These are phyloP conservation scores for Agonum fuliginosum DNA, from an alignment of 2,888 invertebrate genomes.

Conservation along the genomic window DNA sequence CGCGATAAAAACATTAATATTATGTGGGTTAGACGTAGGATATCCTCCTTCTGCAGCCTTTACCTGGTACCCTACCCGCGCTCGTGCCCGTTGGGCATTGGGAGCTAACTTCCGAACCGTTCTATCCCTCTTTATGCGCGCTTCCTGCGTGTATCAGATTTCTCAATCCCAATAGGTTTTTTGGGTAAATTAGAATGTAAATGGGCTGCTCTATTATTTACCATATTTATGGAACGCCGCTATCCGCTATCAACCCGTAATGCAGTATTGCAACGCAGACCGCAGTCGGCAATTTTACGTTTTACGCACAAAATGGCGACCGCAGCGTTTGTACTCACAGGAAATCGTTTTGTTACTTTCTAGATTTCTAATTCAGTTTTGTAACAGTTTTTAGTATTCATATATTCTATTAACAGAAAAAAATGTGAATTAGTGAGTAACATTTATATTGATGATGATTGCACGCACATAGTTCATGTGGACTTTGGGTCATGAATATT, in stretches of 20 bases:
- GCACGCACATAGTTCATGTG: conserved; percentile 47
- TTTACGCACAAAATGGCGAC: conserved; percentile 24
- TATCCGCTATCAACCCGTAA: conserved; percentile 29
- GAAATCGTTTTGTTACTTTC: conserved; percentile 22
- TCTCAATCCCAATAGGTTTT: conserved; percentile 56
- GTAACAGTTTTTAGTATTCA: conserved; percentile 27
- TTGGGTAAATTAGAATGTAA: conserved; percentile 56
- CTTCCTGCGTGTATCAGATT: conserved; percentile 57
- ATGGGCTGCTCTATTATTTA: conserved; percentile 57
- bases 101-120: conserved; percentile 22
- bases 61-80: not conserved
- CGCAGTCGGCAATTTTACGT: conserved; percentile 20
- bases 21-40: conserved; percentile 32
- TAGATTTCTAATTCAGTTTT: conserved; percentile 1
- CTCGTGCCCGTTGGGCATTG: not conserved
- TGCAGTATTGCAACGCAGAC: conserved; percentile 24
- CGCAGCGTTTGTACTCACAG: conserved; percentile 24
- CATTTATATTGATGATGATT: conserved; percentile 43
- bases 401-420: conserved; percentile 11
- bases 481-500: conserved; percentile 51
- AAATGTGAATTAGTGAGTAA: conserved; percentile 29
- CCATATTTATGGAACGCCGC: conserved; percentile 47
- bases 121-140: conserved; percentile 39
- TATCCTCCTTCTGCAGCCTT: not conserved
- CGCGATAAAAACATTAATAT: conserved; percentile 58